These are phyloP conservation scores for Herminia tarsipennalis DNA, from an alignment of 2,888 invertebrate species.

Conservation along the genomic window DNA sequence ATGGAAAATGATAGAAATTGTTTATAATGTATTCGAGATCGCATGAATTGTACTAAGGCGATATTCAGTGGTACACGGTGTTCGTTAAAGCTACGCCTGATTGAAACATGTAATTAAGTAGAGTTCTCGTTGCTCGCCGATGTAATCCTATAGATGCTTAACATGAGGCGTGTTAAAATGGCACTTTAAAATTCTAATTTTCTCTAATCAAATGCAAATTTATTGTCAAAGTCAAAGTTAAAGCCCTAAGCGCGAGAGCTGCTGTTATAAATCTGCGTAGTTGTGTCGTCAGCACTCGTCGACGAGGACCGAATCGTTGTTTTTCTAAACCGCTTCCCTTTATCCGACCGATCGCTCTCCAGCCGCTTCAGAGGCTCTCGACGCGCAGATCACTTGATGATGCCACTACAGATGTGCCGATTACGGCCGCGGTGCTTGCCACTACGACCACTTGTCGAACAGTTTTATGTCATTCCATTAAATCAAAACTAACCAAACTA, in stretches of 20 bases:
- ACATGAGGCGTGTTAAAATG: too few relatives aligned
- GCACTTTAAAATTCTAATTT: conserved; percentile 3
- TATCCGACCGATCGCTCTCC: conserved; percentile 19
- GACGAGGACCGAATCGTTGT: conserved; percentile 19
- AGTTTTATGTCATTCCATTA: background rate
- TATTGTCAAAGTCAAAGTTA: background rate
- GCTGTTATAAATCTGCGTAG: conserved; percentile 26
- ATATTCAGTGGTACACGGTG: too few relatives aligned
- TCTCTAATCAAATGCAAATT: conserved; percentile 1
- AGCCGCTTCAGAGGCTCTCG: conserved; percentile 19
- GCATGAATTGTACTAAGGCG: too few relatives aligned
- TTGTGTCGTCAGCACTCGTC: conserved; percentile 26
- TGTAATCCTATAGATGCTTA: too few relatives aligned
- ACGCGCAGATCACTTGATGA: conserved; percentile 19
- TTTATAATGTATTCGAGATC: too few relatives aligned
- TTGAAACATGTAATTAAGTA: background rate
- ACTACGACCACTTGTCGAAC: conserved; percentile 11
- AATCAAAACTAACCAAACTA: too few relatives aligned
- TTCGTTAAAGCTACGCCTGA: too few relatives aligned
- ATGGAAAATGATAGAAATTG: too few relatives aligned
- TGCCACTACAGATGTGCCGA: conserved; percentile 23
- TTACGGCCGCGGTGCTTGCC: conserved; percentile 11
- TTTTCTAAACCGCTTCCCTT: conserved; percentile 24
- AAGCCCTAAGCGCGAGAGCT: conserved; percentile 16
- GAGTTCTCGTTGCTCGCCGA: background rate